Percentiles rank a stretch among this genome's conserved stretches.
Conservation (phyloP, 2,113 vertebrate species). For the Phalacrocorax pelagicus region DNA sequence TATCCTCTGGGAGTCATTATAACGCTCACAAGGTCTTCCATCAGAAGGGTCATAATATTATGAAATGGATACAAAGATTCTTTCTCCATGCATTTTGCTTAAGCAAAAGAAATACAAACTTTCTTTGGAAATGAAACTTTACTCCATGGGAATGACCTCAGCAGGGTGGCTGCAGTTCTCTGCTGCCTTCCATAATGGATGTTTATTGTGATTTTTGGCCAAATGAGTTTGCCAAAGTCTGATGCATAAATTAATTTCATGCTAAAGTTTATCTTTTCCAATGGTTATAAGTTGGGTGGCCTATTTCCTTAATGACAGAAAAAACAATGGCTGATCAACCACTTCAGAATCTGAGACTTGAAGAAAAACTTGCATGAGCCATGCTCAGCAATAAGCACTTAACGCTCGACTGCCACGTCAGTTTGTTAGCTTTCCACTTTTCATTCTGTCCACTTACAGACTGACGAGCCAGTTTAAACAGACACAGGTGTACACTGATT, state of each 20-base stretch:
- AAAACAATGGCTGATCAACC: conserved; percentile 9
- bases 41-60: not conserved
- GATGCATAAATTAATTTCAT: conserved; percentile 42
- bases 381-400: not conserved
- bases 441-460: conserved; percentile 8
- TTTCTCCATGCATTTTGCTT: not conserved
- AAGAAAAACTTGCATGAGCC: not conserved
- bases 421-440: conserved; percentile 37
- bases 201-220: not conserved
- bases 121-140: not conserved
- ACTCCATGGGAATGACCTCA: not conserved
- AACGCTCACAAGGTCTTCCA: not conserved
- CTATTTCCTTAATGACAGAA: not conserved
- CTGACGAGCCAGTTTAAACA: conserved; percentile 41
- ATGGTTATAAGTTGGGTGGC: not conserved
- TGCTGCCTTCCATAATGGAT: not conserved
- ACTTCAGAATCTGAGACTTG: conserved; percentile 46
- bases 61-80: not conserved
- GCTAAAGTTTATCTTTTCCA: conserved; percentile 27
- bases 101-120: not conserved
- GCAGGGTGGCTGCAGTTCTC: not conserved
- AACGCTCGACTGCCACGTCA: not conserved
- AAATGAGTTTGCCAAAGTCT: conserved; percentile 29
- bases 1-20: not conserved
- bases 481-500: conserved; percentile 5